Evolutionary conservation across 2,888 invertebrate species (phyloP).

Genomic region (Nesidiocoris tenuis): DNA sequence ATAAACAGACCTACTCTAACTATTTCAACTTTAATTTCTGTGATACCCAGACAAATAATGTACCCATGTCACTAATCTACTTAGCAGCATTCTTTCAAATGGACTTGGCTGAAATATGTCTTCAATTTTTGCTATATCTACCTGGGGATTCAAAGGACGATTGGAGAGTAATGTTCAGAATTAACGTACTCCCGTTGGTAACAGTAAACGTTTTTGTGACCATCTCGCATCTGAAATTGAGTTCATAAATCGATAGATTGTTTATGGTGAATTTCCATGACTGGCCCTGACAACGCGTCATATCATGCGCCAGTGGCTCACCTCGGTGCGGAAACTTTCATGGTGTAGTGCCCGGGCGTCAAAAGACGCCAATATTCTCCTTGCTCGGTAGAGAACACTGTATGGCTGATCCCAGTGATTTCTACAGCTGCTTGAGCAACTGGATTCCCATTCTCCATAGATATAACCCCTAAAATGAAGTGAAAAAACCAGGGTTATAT

Average conservation of each 20-base stretch:
- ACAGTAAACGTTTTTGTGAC: slow-evolving; percentile 30
- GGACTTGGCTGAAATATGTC: no score
- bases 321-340: slow-evolving; percentile 69
- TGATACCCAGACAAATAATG: no score
- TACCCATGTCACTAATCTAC: no score
- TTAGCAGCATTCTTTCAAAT: no score
- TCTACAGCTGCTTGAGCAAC: slow-evolving; percentile 73
- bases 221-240: slow-evolving; percentile 39
- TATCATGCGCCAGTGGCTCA: no score
- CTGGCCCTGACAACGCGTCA: no score
- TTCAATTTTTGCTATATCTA: no score
- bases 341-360: slow-evolving; percentile 78
- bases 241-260: no score
- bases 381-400: slow-evolving; percentile 70
- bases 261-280: no score
- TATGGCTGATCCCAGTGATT: slow-evolving; percentile 76
- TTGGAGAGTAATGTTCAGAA: slow-evolving; percentile 39
- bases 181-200: slow-evolving; percentile 24
- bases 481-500: no score
- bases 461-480: slow-evolving; percentile 30
- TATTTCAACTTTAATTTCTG: no score
- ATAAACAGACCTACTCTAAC: no score
- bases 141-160: slow-evolving; percentile 6
- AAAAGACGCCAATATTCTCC: slow-evolving; percentile 96
- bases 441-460: slow-evolving; percentile 58